Evolutionary conservation across 2,888 invertebrate species (phyloP), one percentile per base, ranked within the genome.

Genomic region (Pheosia tremula): DNA sequence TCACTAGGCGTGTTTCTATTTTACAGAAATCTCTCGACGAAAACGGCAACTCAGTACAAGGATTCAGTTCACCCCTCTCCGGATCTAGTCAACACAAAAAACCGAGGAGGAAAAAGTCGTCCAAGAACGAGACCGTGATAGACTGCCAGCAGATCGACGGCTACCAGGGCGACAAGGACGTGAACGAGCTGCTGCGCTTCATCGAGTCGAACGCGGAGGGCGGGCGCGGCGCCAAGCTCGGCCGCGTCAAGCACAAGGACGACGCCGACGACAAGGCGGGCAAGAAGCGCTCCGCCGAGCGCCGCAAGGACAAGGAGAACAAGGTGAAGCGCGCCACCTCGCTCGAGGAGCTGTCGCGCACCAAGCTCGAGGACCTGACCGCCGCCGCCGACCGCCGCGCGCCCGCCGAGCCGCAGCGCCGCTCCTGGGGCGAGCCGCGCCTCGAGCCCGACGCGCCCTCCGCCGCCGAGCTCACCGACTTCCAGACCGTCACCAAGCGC

Each of bases 401-500:
- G 95, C 94, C 55, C 95, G 94, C 94, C 56, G 36, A 56, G 56
- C 43, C 56, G 45, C 45, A 56, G 45, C 41, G 56, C 11, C 56
- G 56, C 56, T 56, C 56, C 39, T 56, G 56, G 56, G 56, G 56
- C 56, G 56, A 56, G 95, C 94, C 94, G 77, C 70, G 61, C 66
- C 38, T 71, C 63, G 59, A 58, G 58, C 75, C 77, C 61, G 67
- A 71, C 59, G 71, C 75, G 59, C 65, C 71, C 49, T 4, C 95
- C 77, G 92, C 93, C 74, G 63, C 88, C 71, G 96, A 96, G 85
- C 94, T 95, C 59, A 94, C 96, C 10, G 97, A 97, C 81, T 98
- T 97, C 90, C 96, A 96, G 85, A 96, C 97, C 59, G 97, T 98
- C 59, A 97, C 96, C 63, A 97, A 97, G 84, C 96, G 97, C 85